Conservation (phyloP, 2,797 vertebrate genomes). For the Arnoldichthys spilopterus region DNA sequence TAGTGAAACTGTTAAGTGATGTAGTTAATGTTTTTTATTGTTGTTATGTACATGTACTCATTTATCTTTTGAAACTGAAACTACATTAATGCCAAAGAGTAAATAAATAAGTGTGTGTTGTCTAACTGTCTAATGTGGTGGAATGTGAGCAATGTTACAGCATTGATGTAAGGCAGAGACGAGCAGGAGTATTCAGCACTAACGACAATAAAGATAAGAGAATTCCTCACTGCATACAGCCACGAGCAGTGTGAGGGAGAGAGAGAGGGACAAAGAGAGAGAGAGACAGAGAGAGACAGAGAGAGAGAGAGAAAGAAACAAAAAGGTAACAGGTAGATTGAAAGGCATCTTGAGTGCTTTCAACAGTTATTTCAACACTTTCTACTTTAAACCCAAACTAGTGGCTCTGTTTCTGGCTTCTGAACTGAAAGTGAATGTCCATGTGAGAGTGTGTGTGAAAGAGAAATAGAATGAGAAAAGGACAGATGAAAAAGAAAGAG, state of each 20-base stretch:
- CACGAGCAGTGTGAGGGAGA: conserved; percentile 45
- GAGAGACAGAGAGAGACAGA: conserved; percentile 28
- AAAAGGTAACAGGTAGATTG: conserved; percentile 34
- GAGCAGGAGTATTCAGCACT: conserved; percentile 75
- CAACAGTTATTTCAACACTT: conserved; percentile 21
- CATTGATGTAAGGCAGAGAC: conserved; percentile 80
- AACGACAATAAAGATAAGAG: conserved; percentile 84
- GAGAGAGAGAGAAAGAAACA: conserved; percentile 13
- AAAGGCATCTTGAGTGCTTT: conserved; percentile 19
- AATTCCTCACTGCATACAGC: conserved; percentile 62
- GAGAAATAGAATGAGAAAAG: not conserved
- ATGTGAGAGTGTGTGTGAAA: conserved; percentile 47
- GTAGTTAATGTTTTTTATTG: no score
- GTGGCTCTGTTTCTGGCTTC: not conserved
- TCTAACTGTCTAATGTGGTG: conserved; percentile 65
- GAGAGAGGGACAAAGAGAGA: conserved; percentile 20
- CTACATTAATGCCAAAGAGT: conserved; percentile 2
- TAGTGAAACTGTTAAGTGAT: no score
- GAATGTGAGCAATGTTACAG: conserved; percentile 68
- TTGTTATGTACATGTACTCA: not conserved
- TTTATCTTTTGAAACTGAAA: not conserved
- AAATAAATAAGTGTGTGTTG: conserved; percentile 16
- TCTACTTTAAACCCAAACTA: not conserved
- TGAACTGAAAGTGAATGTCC: conserved; percentile 2
- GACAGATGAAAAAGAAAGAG: conserved; percentile 14